Evolutionary conservation across 64 coral and sea anemone species (phyloP).

Genomic region (Stylophora pistillata): DNA sequence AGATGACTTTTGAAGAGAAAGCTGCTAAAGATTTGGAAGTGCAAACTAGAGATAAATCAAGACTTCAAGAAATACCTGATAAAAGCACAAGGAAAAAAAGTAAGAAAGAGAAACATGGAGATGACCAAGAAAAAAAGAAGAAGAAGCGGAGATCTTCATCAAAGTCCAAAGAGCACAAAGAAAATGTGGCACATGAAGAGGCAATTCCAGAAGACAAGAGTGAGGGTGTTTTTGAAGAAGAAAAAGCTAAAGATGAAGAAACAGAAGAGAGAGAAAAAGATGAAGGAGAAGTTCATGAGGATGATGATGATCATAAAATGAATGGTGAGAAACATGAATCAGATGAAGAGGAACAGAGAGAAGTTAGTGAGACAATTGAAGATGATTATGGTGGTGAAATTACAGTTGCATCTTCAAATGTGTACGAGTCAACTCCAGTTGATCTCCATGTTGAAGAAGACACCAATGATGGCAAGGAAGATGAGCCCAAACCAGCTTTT

Average conservation of each 20-base stretch:
- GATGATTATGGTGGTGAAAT: background rate
- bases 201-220: background rate
- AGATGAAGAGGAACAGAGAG: constrained; percentile 14
- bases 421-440: background rate
- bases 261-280: constrained; percentile 6
- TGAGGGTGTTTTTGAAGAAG: background rate
- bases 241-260: background rate
- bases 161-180: constrained; percentile 12
- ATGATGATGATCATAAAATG: constrained; percentile 25
- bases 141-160: constrained; percentile 29
- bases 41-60: constrained; percentile 28
- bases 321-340: constrained; percentile 17
- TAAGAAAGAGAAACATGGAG: constrained; percentile 46
- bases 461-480: background rate
- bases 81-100: constrained; percentile 24
- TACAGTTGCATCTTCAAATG: background rate
- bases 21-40: constrained; percentile 52
- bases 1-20: constrained; percentile 47
- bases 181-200: background rate
- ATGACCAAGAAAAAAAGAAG: constrained; percentile 46
- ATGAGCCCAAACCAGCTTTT: background rate
- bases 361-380: constrained; percentile 19
- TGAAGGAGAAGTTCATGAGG: background rate
- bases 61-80: constrained; percentile 51
- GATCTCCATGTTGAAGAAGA: background rate